Percentiles rank a stretch among this genome's conserved stretches.
These are phyloP conservation scores for Scaptomyza graminum DNA, from an alignment of 1,140 invertebrate species.

Conservation along the genomic window DNA sequence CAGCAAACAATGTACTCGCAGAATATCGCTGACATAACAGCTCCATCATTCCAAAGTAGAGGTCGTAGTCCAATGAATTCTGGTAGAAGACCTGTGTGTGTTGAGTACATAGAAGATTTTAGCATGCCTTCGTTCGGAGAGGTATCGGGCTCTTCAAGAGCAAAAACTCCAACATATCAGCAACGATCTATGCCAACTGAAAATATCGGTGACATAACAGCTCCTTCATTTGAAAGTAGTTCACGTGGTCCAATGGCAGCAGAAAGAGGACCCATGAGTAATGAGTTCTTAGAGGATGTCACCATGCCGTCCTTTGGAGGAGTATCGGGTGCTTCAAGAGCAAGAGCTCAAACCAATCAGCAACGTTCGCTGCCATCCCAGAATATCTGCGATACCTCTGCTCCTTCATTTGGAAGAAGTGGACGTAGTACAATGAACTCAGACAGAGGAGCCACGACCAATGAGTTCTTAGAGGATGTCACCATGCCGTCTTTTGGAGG, in stretches of 20 bases:
- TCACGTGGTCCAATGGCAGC: too few species aligned
- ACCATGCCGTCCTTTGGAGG: conserved; percentile 36
- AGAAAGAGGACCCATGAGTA: too few species aligned
- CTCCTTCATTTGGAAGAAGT: too few species aligned
- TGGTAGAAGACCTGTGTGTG: neutral
- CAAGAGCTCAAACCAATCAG: neutral
- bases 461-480: conserved; percentile 10
- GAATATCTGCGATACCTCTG: neutral
- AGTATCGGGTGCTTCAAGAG: conserved; percentile 4
- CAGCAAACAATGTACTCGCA: neutral
- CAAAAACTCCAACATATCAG: neutral
- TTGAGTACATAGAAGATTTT: conserved; percentile 8
- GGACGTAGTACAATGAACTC: too few species aligned
- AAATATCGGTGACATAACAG: too few species aligned
- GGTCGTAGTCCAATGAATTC: neutral
- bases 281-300: conserved; percentile 9
- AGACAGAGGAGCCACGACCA: too few species aligned
- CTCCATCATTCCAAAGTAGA: neutral
- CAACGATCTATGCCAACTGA: neutral
- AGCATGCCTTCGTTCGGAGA: conserved; percentile 16
- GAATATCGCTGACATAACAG: conserved; percentile 3
- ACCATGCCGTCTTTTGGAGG: conserved; percentile 36
- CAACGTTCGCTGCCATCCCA: neutral
- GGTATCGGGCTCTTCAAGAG: conserved; percentile 2
- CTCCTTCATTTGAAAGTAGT: too few species aligned